Evolutionary conservation across 2,113 vertebrate genomes (phyloP).

Genomic region (Calonectris borealis): DNA sequence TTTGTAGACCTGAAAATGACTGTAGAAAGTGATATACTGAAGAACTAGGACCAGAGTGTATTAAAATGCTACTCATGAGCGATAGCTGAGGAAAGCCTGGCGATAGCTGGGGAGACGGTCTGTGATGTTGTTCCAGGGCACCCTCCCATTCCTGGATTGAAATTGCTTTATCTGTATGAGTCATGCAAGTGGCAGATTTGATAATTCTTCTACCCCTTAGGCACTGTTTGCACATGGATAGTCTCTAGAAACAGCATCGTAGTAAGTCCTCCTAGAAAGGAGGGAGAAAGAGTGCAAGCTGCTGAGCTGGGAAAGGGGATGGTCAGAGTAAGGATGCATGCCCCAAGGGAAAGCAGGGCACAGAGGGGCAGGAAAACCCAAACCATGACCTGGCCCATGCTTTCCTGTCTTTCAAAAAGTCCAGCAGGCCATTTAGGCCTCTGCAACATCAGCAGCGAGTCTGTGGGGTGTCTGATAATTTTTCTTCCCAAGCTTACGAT

Average conservation of each 20-base stretch:
- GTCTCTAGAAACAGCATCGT: neutral
- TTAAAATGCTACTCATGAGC: neutral
- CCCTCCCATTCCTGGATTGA: neutral
- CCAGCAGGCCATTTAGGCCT: neutral
- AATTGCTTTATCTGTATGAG: neutral
- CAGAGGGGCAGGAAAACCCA: neutral
- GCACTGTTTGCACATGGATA: neutral
- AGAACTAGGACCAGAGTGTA: neutral
- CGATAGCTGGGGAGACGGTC: neutral
- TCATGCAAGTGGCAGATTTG: neutral
- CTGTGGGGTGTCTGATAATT: neutral
- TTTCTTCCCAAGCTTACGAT: neutral
- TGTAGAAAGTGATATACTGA: neutral
- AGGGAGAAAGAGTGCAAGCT: neutral
- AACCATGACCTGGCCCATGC: neutral
- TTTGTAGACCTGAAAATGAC: neutral
- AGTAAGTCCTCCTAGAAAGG: neutral
- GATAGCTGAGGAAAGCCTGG: neutral
- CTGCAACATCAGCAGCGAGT: neutral
- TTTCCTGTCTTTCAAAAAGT: neutral
- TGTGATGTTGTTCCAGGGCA: neutral
- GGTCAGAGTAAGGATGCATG: neutral
- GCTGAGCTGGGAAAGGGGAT: neutral
- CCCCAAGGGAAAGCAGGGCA: neutral
- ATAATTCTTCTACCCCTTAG: neutral